These are phyloP conservation scores for Apteryx owenii DNA, from an alignment of 2,113 vertebrate genomes.

Conservation along the genomic window DNA sequence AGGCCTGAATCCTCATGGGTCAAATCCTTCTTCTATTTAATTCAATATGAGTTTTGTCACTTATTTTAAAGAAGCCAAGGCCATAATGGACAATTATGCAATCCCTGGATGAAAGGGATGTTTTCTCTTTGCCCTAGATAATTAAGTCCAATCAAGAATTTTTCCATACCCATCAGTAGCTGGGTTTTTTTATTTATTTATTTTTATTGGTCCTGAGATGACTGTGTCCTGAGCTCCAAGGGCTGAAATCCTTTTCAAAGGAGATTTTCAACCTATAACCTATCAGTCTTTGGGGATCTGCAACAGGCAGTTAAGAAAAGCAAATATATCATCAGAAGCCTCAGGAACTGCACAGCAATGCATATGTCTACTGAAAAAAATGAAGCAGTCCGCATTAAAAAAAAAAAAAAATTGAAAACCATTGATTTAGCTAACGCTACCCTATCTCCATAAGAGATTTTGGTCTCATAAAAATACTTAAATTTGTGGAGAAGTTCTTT, in stretches of 20 bases:
- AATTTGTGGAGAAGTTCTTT: not conserved
- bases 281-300: not conserved
- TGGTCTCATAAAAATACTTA: not conserved
- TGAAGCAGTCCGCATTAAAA: not conserved
- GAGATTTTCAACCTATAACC: not conserved
- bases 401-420: not conserved
- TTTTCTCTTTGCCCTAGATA: slow-evolving; percentile 57
- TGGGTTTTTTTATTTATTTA: not conserved
- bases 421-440: not conserved
- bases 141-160: slow-evolving; percentile 49
- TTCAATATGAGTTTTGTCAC: slow-evolving; percentile 23
- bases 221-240: not conserved
- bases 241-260: not conserved
- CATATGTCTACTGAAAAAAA: not conserved
- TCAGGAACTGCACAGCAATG: not conserved
- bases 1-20: not conserved
- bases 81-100: slow-evolving; percentile 22
- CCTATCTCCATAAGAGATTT: not conserved
- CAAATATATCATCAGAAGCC: not conserved
- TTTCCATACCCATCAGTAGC: slow-evolving; percentile 37
- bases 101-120: slow-evolving; percentile 41
- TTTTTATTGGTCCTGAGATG: slow-evolving; percentile 11
- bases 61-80: slow-evolving; percentile 46
- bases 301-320: not conserved
- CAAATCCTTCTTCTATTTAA: slow-evolving; percentile 10